Evolutionary conservation across 2,888 invertebrate genomes (phyloP).

Genomic region (Tanaodytes sp.): DNA sequence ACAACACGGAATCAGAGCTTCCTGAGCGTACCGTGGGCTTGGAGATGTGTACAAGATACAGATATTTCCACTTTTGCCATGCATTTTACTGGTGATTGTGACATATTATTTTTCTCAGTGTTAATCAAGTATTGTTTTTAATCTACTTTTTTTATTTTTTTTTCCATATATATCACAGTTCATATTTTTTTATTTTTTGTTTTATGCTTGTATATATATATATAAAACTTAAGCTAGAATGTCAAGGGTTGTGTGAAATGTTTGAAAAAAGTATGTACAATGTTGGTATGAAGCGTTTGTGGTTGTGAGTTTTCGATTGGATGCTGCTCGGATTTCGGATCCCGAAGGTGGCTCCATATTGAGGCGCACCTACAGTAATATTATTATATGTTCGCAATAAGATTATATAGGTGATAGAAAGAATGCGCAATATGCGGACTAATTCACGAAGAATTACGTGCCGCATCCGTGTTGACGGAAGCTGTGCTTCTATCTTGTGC

Average conservation of each 20-base stretch:
- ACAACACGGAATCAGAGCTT: no score
- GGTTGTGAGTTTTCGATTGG: not conserved
- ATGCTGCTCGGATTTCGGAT: conserved; percentile 2
- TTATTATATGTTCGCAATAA: conserved; percentile 23
- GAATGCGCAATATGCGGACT: conserved; percentile 1
- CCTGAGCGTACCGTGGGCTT: no score
- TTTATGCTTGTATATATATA: not conserved
- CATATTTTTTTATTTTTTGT: not conserved
- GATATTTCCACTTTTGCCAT: no score
- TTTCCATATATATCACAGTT: no score
- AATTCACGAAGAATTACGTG: conserved; percentile 66
- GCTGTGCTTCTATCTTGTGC: conserved; percentile 72
- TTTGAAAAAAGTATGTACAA: conserved; percentile 32
- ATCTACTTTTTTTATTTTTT: no score
- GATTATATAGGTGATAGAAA: conserved; percentile 17
- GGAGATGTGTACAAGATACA: no score
- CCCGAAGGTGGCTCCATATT: conserved; percentile 4
- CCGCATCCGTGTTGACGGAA: conserved; percentile 57
- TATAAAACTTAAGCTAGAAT: conserved; percentile 31
- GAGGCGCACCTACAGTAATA: conserved; percentile 20
- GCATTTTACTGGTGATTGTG: no score
- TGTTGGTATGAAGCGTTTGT: conserved; percentile 11
- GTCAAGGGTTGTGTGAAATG: conserved; percentile 14
- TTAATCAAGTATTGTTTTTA: no score
- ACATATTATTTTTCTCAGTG: no score